Evolutionary conservation across 2,113 vertebrate species (phyloP).

Genomic region (Chinchilla lanigera): DNA sequence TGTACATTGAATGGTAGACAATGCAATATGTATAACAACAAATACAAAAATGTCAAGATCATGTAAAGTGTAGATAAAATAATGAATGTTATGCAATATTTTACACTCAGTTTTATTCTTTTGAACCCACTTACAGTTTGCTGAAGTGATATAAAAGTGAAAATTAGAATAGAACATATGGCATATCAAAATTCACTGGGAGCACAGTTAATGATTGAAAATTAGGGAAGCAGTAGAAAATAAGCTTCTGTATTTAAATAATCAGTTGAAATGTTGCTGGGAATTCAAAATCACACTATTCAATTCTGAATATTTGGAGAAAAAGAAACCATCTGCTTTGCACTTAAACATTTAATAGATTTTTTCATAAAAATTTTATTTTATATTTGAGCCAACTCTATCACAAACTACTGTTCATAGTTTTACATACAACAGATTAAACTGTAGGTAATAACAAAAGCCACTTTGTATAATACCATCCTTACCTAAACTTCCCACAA

Average conservation of each 20-base stretch:
- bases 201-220: conserved; percentile 47
- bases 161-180: not conserved
- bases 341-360: not conserved
- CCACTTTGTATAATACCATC: not conserved
- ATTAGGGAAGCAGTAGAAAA: not conserved
- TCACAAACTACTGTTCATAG: not conserved
- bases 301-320: not conserved
- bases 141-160: conserved; percentile 3
- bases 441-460: not conserved
- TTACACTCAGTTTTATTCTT: not conserved
- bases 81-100: not conserved
- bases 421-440: conserved; percentile 9
- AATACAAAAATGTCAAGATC: not conserved
- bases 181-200: conserved; percentile 30
- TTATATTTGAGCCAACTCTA: not conserved
- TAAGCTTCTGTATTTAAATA: not conserved
- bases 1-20: not conserved
- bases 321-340: not conserved
- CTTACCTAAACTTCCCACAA: not conserved
- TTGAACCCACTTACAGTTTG: not conserved
- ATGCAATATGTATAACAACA: not conserved
- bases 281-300: not conserved
- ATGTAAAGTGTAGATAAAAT: not conserved
- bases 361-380: not conserved
- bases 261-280: conserved; percentile 31